These are phyloP conservation scores for Odontocerum albicorne DNA, from an alignment of 2,888 invertebrate species.

Conservation along the genomic window DNA sequence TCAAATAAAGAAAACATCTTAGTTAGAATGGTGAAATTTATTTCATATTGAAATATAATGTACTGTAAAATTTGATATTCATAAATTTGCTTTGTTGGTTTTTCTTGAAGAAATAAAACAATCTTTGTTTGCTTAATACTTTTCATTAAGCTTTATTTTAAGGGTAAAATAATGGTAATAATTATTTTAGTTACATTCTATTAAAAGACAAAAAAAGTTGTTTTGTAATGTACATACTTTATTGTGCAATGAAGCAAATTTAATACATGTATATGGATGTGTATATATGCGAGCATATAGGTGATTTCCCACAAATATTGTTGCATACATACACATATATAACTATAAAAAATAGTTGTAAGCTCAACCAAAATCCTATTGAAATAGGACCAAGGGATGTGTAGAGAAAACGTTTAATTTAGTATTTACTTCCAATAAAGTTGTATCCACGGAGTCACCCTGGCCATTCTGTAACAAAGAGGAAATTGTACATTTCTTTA, in stretches of 20 bases:
- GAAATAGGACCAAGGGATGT: constrained; percentile 21
- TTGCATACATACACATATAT: constrained; percentile 18
- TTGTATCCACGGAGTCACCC: constrained; percentile 24
- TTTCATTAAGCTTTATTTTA: no score
- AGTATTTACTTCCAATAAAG: constrained; percentile 24
- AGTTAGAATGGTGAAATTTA: no score
- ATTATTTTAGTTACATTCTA: no score
- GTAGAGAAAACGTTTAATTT: constrained; percentile 24
- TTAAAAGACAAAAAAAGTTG: constrained; percentile 18
- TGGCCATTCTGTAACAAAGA: constrained; percentile 33
- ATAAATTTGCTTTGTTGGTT: no score
- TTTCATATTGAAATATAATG: no score
- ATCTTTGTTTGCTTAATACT: no score
- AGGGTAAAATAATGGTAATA: no score
- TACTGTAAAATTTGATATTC: no score
- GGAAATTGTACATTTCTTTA: constrained; percentile 25
- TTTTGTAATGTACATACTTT: constrained; percentile 29
- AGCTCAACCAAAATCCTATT: constrained; percentile 26
- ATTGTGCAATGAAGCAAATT: constrained; percentile 29
- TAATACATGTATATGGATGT: constrained; percentile 24
- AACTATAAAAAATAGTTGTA: constrained; percentile 25
- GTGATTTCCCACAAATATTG: constrained; percentile 10
- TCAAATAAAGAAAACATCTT: no score
- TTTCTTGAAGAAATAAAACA: no score
- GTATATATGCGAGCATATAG: constrained; percentile 14